Evolutionary conservation across 2,113 vertebrate species (phyloP).

Genomic region (Mesoclemmys tuberculata): DNA sequence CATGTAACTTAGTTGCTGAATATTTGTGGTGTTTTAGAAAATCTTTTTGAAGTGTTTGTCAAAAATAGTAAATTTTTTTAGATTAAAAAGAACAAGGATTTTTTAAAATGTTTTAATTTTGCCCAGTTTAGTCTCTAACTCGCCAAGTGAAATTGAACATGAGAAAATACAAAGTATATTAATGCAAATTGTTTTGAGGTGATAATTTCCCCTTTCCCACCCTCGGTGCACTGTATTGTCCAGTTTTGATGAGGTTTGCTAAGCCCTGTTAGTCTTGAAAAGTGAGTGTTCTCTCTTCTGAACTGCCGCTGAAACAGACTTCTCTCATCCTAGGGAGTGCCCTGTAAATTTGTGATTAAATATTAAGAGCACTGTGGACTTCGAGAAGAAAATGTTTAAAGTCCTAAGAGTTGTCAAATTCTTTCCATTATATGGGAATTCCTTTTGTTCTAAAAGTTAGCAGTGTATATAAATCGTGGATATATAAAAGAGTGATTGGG

Average conservation of each 20-base stretch:
- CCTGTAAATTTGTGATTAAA: neutral
- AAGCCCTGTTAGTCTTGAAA: neutral
- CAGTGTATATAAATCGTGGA: neutral
- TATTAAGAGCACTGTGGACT: neutral
- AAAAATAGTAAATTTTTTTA: neutral
- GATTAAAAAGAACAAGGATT: neutral
- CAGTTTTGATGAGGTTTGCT: neutral
- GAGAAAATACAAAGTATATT: neutral
- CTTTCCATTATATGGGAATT: neutral
- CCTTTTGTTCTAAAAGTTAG: neutral
- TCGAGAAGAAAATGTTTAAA: accelerated
- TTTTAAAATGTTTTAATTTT: neutral
- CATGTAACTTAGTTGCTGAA: neutral
- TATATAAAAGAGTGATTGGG: neutral
- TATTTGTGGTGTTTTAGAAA: neutral
- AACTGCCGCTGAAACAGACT: neutral
- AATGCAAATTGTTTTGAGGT: neutral
- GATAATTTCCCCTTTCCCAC: neutral
- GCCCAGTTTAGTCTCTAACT: neutral
- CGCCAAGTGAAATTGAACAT: neutral
- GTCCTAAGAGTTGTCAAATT: neutral
- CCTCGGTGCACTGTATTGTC: neutral
- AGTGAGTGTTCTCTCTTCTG: neutral
- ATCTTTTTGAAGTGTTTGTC: neutral
- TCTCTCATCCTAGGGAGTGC: neutral